These are phyloP conservation scores for Macrotis lagotis DNA, from an alignment of 2,113 vertebrate genomes.

Conservation along the genomic window DNA sequence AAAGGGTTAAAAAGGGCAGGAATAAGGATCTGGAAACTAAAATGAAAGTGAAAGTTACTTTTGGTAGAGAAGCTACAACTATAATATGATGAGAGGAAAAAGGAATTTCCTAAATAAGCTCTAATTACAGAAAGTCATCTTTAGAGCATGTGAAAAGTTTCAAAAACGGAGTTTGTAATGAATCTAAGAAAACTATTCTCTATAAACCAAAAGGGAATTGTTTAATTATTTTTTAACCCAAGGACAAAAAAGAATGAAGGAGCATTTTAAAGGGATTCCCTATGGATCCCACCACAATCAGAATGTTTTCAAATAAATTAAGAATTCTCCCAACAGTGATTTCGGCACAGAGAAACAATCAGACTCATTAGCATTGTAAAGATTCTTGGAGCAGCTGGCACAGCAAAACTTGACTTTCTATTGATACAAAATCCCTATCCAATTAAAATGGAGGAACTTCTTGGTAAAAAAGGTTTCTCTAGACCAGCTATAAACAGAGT, in stretches of 20 bases:
- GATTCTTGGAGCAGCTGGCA: slow-evolving; percentile 22
- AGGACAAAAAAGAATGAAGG: background rate
- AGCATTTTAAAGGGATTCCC: slow-evolving; percentile 7
- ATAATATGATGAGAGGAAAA: slow-evolving; percentile 17
- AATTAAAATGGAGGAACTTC: background rate
- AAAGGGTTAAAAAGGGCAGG: background rate
- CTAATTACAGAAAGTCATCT: background rate
- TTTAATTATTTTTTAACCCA: slow-evolving; percentile 11
- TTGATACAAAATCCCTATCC: slow-evolving; percentile 1
- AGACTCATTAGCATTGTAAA: slow-evolving; percentile 31
- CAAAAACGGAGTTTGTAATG: slow-evolving; percentile 5
- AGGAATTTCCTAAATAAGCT: background rate
- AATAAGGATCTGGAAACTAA: background rate
- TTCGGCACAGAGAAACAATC: background rate
- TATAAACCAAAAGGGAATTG: slow-evolving; percentile 26
- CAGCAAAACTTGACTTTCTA: slow-evolving; percentile 21
- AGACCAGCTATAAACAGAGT: background rate
- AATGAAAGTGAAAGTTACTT: background rate
- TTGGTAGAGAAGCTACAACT: background rate
- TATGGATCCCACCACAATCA: background rate
- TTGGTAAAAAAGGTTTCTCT: background rate
- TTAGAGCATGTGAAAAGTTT: background rate
- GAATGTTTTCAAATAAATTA: slow-evolving; percentile 37
- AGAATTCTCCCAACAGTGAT: slow-evolving; percentile 7
- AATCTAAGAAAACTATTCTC: slow-evolving; percentile 3